Base-by-base conservation (phyloP, 2,797 vertebrate genomes). In the Eidolon dupreanum region DNA sequence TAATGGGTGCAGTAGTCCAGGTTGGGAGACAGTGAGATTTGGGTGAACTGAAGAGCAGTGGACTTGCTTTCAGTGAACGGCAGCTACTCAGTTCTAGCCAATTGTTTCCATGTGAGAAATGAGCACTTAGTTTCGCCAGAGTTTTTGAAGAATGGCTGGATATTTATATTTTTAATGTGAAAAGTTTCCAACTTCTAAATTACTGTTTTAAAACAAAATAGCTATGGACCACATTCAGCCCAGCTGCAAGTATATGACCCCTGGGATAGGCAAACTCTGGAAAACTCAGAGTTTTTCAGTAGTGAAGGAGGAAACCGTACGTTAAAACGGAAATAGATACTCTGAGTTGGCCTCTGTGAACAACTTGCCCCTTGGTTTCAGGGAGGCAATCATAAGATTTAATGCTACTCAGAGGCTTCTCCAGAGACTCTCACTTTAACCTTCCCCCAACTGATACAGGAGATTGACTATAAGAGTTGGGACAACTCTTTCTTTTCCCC, bases 131-230 rank as follows among this genome's bases (percentile, higher is more conserved):
- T 5, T 12, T 77, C 77, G 61, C 77, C 94, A 88, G 77, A 83
- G 70, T 55, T 77, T 88, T 46, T 70, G 94, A 71, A 68, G 41
- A 59, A 36, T 46, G 17, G 33, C 4, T 81, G 83, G 63, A 68
- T 75, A 83, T 61, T 86, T 92, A 24, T 46, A 46, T 92, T 83
- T 73, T 70, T 53, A 95, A 88, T 16, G 36, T 70, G 77, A 75
- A 88, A 61, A n/a, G 26, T 43, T 78, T 83, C 59, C 66, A 93
- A 78, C 11, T 86, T 61, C 57, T 73, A 68, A 90, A 74, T 55
- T 33, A 53, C 59, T 68, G 38, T 78, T 93, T 83, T 61, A 87
- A 87, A 86, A 49, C 68, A 57, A 83, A 90, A 63, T 49, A 75
- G 33, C 43, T 77, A 8, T 55, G 26, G 75, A n/a, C n/a, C 24